Percentiles rank a stretch among this genome's conserved stretches.
These are phyloP conservation scores for Anguilla japonica DNA, from an alignment of 2,113 vertebrate species.

Conservation along the genomic window DNA sequence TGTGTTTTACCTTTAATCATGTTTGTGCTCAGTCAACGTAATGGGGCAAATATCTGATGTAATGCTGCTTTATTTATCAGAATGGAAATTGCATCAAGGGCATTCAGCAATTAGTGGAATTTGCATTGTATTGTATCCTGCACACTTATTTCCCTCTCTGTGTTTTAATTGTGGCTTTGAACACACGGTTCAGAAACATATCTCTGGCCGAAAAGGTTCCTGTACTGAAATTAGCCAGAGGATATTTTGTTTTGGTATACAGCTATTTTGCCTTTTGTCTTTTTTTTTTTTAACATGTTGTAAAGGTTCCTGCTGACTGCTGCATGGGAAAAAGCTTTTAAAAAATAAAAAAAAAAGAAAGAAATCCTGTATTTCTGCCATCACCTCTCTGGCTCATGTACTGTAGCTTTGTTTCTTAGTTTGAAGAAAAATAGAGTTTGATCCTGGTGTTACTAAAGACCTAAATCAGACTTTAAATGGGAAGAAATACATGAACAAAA, in stretches of 20 bases:
- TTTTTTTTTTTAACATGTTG: conserved; percentile 13
- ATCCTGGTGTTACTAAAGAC: no score
- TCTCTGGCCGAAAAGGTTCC: conserved; percentile 41
- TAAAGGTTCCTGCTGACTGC: conserved; percentile 44
- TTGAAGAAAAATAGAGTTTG: no score
- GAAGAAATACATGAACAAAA: no score
- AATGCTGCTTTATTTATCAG: conserved; percentile 26
- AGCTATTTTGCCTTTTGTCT: conserved; percentile 23
- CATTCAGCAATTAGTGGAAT: conserved; percentile 44
- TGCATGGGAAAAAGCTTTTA: conserved; percentile 31
- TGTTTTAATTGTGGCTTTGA: conserved; percentile 41
- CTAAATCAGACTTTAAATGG: no score
- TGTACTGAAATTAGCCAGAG: conserved; percentile 44
- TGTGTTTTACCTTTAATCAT: background rate
- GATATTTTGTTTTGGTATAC: conserved; percentile 42
- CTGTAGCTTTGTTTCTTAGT: no score
- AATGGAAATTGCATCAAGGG: conserved; percentile 37
- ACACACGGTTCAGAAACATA: conserved; percentile 37
- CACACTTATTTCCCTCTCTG: background rate
- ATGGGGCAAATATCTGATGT: conserved; percentile 20
- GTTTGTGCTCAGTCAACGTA: background rate
- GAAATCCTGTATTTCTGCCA: background rate
- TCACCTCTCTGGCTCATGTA: no score
- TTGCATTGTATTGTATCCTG: conserved; percentile 31
- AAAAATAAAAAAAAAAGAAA: conserved; percentile 22